Evolutionary conservation across 2,888 invertebrate species (phyloP).

Genomic region (Zaprionus obscuricornis): DNA sequence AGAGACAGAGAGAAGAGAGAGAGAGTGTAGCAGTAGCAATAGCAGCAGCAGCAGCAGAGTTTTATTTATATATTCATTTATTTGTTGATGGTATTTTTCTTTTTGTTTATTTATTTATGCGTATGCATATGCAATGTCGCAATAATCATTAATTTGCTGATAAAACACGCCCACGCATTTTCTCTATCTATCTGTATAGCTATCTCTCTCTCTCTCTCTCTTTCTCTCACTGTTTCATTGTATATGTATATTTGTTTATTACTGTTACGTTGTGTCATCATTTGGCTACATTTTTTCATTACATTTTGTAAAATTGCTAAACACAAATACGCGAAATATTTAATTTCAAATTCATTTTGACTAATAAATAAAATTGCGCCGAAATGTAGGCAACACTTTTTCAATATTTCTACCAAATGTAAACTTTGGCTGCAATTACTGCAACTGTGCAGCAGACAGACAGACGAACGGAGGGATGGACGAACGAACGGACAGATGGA

Average conservation of each 20-base stretch:
- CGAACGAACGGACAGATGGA: too few species aligned
- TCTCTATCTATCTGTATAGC: neutral
- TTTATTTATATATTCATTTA: conserved; percentile 66
- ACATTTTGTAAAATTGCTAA: conserved; percentile 18
- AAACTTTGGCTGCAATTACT: conserved; percentile 1
- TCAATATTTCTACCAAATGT: conserved; percentile 7
- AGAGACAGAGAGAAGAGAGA: neutral
- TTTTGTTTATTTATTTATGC: conserved; percentile 74
- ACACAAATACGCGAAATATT: conserved; percentile 33
- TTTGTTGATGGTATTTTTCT: conserved; percentile 71
- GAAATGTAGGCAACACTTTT: conserved; percentile 38
- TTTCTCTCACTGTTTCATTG: conserved; percentile 32
- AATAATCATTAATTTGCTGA: conserved; percentile 76
- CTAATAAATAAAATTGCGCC: conserved; percentile 36
- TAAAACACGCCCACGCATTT: conserved; percentile 54
- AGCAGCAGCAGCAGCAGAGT: conserved; percentile 3
- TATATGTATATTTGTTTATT: neutral
- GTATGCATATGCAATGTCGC: conserved; percentile 73
- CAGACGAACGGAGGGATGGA: too few species aligned
- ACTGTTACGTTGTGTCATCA: conserved; percentile 34
- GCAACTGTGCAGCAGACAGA: too few species aligned
- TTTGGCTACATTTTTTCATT: conserved; percentile 49
- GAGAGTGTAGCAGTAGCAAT: neutral
- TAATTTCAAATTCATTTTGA: conserved; percentile 38
- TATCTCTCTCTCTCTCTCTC: neutral